phyloP scores from a whole-genome alignment of 2,113 vertebrate genomes.

The Dromaius novaehollandiae region DNA sequence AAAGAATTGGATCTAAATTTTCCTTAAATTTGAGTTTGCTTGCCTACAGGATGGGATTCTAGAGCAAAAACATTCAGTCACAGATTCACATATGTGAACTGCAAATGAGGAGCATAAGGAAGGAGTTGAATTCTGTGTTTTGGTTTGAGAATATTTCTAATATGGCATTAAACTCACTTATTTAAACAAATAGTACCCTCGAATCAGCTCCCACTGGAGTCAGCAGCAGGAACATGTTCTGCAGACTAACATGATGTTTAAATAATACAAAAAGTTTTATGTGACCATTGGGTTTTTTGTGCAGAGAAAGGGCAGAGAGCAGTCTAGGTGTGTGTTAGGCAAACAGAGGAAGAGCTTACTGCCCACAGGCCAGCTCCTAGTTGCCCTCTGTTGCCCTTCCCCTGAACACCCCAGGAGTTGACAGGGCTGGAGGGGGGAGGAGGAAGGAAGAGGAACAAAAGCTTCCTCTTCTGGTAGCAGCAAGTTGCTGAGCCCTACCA shows the following conservation, averaged over 20 bases:
- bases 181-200: background rate
- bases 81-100: background rate
- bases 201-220: background rate
- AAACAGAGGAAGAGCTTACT: background rate
- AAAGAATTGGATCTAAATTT: background rate
- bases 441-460: slow-evolving; percentile 6
- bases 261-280: background rate
- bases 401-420: background rate
- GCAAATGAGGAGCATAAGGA: background rate
- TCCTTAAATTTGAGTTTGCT: background rate
- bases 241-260: background rate
- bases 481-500: background rate
- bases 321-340: background rate
- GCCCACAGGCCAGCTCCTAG: background rate
- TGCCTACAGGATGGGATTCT: background rate
- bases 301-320: background rate
- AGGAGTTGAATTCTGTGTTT: background rate
- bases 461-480: background rate
- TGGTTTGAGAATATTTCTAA: background rate
- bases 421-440: background rate
- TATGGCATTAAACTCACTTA: background rate
- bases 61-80: background rate
- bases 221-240: background rate
- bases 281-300: background rate
- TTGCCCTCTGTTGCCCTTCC: background rate